Conservation (phyloP, 2,113 vertebrate species). For the Coracopsis vasa region DNA sequence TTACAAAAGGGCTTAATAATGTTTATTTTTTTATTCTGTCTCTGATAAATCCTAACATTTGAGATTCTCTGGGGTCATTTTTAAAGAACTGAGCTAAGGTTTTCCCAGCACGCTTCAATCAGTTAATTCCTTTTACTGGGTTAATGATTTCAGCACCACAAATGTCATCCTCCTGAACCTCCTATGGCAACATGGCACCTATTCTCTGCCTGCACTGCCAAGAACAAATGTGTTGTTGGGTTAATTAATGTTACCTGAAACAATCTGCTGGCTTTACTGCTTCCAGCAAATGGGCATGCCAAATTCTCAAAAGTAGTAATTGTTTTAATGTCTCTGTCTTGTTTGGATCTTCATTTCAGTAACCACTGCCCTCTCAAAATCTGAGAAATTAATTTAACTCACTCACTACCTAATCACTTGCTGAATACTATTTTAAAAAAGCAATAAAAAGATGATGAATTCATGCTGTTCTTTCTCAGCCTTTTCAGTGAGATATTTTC, state of each 20-base stretch:
- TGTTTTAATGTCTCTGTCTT: background rate
- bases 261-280: background rate
- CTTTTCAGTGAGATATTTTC: background rate
- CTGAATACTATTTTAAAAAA: background rate
- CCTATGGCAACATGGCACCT: conserved; percentile 10
- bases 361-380: background rate
- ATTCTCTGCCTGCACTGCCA: background rate
- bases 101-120: background rate
- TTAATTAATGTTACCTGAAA: conserved; percentile 46
- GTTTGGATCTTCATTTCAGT: background rate
- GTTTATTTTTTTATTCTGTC: background rate
- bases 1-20: background rate
- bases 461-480: background rate
- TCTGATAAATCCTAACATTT: background rate
- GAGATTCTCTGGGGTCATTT: background rate
- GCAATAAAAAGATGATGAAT: background rate
- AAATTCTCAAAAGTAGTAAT: background rate
- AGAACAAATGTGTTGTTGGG: background rate
- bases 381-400: background rate
- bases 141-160: background rate
- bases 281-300: background rate
- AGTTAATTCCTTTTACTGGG: background rate
- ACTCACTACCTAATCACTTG: background rate
- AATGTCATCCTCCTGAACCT: background rate
- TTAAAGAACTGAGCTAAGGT: background rate